phyloP scores from a whole-genome alignment of 53 echinoderm and acorn worm genomes.

The Arbacia lixula region DNA sequence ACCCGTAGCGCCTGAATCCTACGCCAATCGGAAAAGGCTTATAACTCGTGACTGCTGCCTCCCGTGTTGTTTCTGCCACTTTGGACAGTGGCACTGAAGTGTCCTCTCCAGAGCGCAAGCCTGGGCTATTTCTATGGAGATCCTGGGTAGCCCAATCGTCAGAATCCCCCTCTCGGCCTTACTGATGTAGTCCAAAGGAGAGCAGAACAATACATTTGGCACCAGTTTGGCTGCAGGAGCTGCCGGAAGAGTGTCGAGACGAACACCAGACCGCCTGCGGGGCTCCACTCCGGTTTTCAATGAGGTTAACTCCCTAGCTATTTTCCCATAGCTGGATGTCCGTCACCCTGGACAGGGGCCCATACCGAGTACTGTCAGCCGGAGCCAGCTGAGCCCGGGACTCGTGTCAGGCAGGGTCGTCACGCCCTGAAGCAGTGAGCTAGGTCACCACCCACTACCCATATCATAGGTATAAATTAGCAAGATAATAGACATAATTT shows the following conservation, averaged over 20 bases:
- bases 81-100: slow-evolving; percentile 51
- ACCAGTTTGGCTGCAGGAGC: slow-evolving; percentile 69
- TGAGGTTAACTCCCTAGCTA: too few species aligned
- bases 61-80: slow-evolving; percentile 69
- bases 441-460: too few species aligned
- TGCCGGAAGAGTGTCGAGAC: slow-evolving; percentile 49
- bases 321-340: too few species aligned
- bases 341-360: too few species aligned
- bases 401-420: too few species aligned
- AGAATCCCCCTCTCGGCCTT: slow-evolving; percentile 71
- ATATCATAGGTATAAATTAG: too few species aligned
- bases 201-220: slow-evolving; percentile 60
- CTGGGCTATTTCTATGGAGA: slow-evolving; percentile 65
- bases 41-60: slow-evolving; percentile 76
- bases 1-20: slow-evolving; percentile 32
- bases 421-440: too few species aligned
- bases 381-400: too few species aligned
- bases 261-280: slow-evolving; percentile 56
- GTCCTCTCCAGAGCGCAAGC: slow-evolving; percentile 68
- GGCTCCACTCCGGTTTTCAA: too few species aligned
- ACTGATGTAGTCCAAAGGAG: slow-evolving; percentile 67
- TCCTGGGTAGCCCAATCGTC: slow-evolving; percentile 63
- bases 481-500: too few species aligned
- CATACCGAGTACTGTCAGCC: too few species aligned
- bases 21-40: slow-evolving; percentile 44